Conservation (phyloP, 64 coral and sea anemone genomes). For the Pachyseris speciosa region DNA sequence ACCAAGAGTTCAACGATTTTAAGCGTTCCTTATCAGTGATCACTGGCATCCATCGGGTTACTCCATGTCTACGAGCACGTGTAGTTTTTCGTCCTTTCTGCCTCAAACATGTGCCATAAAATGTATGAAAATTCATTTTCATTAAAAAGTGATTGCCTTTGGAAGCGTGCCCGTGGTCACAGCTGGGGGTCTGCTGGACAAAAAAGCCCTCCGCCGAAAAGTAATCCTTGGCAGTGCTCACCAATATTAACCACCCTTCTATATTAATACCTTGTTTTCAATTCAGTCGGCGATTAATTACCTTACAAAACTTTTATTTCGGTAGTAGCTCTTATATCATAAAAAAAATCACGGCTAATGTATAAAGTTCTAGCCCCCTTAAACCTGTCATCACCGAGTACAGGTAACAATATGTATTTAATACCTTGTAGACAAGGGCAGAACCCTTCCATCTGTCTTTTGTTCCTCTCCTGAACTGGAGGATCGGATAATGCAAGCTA, state of each 20-base stretch:
- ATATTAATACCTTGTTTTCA: not conserved
- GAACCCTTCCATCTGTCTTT: constrained; percentile 46
- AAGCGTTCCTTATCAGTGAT: not conserved
- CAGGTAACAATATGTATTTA: constrained; percentile 4
- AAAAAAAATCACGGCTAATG: too few species aligned
- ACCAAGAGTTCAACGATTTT: not conserved
- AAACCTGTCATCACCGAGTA: not conserved
- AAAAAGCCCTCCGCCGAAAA: too few species aligned
- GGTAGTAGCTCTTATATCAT: too few species aligned
- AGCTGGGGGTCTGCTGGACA: not conserved
- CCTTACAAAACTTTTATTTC: not conserved
- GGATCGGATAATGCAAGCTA: constrained; percentile 10
- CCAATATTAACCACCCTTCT: not conserved
- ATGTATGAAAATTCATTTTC: not conserved
- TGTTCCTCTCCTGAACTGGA: not conserved
- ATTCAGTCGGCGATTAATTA: not conserved
- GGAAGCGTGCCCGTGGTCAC: not conserved
- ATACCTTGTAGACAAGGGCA: constrained; percentile 65
- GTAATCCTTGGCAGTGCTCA: not conserved
- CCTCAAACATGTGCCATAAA: not conserved
- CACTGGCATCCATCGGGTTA: not conserved
- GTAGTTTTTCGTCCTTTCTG: not conserved
- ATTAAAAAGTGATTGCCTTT: not conserved
- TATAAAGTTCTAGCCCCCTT: not conserved
- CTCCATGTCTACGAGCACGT: not conserved